Conservation (phyloP, 2,888 invertebrate species). For the Acronicta psi region DNA sequence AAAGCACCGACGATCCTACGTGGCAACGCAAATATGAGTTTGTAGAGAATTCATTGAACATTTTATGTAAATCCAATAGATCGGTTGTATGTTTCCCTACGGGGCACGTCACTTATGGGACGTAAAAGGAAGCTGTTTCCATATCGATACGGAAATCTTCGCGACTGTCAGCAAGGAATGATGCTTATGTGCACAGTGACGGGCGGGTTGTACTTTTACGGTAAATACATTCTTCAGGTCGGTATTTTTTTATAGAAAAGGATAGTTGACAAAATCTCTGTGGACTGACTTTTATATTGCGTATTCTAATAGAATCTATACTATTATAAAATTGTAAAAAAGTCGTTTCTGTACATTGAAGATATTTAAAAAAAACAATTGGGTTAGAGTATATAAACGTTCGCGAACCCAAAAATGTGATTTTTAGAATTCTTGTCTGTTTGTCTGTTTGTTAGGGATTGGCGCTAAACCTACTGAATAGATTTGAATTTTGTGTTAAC, state of each 20-base stretch:
- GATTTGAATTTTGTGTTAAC: too few relatives aligned
- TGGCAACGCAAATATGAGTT: conserved; percentile 56
- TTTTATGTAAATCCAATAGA: conserved; percentile 73
- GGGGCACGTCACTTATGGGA: conserved; percentile 45
- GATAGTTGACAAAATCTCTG: conserved; percentile 6
- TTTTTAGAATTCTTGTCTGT: too few relatives aligned
- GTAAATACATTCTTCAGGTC: conserved; percentile 42
- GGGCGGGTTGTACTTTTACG: conserved; percentile 18
- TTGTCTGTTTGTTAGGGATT: too few relatives aligned
- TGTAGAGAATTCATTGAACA: conserved; percentile 54
- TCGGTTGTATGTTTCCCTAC: conserved; percentile 57
- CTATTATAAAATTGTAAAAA: too few relatives aligned
- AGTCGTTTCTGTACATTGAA: too few relatives aligned
- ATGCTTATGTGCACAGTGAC: conserved; percentile 33
- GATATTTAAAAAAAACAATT: too few relatives aligned
- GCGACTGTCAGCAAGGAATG: conserved; percentile 41
- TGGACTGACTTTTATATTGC: not conserved
- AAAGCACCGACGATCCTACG: conserved; percentile 9
- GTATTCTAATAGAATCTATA: too few relatives aligned
- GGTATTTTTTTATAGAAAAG: too few relatives aligned
- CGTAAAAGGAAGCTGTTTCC: conserved; percentile 34
- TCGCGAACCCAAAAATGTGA: too few relatives aligned
- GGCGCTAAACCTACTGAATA: too few relatives aligned
- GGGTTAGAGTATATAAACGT: too few relatives aligned
- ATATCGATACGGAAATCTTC: conserved; percentile 34